Conservation (phyloP, 1,140 invertebrate species). For the Cherax destructor region DNA sequence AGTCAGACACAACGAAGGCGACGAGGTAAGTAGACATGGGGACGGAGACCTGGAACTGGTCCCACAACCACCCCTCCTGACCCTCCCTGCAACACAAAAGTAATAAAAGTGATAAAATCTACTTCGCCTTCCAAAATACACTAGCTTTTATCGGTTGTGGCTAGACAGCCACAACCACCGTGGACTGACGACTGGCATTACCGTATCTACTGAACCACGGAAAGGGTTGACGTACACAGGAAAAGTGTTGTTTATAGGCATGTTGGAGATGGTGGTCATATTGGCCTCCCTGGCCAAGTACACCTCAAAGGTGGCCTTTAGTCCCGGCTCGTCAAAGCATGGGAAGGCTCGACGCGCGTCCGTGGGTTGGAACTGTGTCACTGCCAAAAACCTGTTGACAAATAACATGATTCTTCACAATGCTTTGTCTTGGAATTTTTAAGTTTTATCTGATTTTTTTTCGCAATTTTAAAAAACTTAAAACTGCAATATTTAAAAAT, state of each 20-base stretch:
- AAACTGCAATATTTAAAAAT: no score
- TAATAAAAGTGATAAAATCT: no score
- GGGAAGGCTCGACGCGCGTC: slow-evolving; percentile 39
- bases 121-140: no score
- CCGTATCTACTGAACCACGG: no score
- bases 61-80: slow-evolving; percentile 83
- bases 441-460: no score
- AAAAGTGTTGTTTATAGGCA: background rate
- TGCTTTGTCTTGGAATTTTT: no score
- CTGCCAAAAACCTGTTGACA: slow-evolving; percentile 9
- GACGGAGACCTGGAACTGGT: slow-evolving; percentile 83
- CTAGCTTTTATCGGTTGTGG: no score
- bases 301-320: slow-evolving; percentile 28
- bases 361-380: slow-evolving; percentile 12
- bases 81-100: slow-evolving; percentile 75
- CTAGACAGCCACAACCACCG: no score
- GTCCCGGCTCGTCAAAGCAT: slow-evolving; percentile 28
- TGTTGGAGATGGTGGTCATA: slow-evolving; percentile 25
- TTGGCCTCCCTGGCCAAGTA: slow-evolving; percentile 16
- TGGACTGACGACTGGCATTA: no score
- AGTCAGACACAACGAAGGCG: slow-evolving; percentile 76
- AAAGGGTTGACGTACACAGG: background rate
- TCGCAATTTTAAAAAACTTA: no score
- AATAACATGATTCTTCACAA: background rate
- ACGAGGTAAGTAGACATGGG: slow-evolving; percentile 92